Evolutionary conservation across 2,113 vertebrate genomes (phyloP).

Genomic region (Caranx melampygus): DNA sequence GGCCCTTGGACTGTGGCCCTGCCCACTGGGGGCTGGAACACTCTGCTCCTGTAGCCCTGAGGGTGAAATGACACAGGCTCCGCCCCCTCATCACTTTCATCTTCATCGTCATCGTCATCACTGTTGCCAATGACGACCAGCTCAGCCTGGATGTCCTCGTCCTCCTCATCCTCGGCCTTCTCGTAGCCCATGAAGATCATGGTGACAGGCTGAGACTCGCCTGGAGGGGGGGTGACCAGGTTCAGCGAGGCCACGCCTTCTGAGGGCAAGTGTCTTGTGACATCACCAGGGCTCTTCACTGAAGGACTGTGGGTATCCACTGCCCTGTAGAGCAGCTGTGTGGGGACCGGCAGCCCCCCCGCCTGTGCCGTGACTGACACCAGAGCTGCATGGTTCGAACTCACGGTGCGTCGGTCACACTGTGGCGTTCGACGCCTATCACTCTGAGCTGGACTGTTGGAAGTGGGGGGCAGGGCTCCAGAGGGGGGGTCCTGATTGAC

Average conservation of each 20-base stretch:
- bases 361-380: slow-evolving; percentile 56
- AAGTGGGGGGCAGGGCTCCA: slow-evolving; percentile 17
- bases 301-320: not conserved
- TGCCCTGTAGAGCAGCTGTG: slow-evolving; percentile 14
- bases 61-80: slow-evolving; percentile 83
- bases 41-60: slow-evolving; percentile 84
- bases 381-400: slow-evolving; percentile 31
- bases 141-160: slow-evolving; percentile 90
- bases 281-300: slow-evolving; percentile 36
- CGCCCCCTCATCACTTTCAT: slow-evolving; percentile 43
- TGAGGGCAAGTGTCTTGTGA: slow-evolving; percentile 47
- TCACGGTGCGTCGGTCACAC: not conserved
- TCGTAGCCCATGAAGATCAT: slow-evolving; percentile 99
- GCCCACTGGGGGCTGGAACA: slow-evolving; percentile 83
- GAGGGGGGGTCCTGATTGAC: slow-evolving; percentile 9
- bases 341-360: slow-evolving; percentile 44
- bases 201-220: slow-evolving; percentile 86
- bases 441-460: slow-evolving; percentile 17
- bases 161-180: slow-evolving; percentile 84
- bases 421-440: not conserved
- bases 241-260: slow-evolving; percentile 77
- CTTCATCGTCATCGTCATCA: slow-evolving; percentile 80
- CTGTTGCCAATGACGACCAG: slow-evolving; percentile 90
- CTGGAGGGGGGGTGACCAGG: slow-evolving; percentile 78
- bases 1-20: slow-evolving; percentile 32